Evolutionary conservation across 2,113 vertebrate genomes (phyloP), one percentile per base, ranked within the genome.

Genomic region (Cryptomyrus ogoouensis): DNA sequence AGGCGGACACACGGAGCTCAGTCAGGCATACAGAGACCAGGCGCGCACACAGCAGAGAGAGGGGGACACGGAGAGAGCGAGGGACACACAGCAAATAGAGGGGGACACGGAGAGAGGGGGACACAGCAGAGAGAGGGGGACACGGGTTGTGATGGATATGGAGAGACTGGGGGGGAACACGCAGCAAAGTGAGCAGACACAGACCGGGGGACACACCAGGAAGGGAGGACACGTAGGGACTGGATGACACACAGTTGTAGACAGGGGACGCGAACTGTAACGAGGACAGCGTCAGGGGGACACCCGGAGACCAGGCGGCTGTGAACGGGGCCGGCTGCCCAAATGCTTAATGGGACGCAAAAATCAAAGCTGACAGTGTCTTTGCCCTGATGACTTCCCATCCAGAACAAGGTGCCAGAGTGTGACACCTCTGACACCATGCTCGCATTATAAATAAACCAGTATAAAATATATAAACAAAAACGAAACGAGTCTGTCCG

Each of bases 1-100:
- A 83, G 77, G 53, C 49, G 56, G 89, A 24, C 66, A 89, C 44
- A 53, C 56, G 88, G 89, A 86, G 46, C 17, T 90, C 91, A 90
- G 74, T 91, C 91, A 89, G 42, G 80, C 89, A 44, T 90, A 50
- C 17, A 47, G 83, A 12, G 74, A 42, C 35, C 12, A 42, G 74
- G 35, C 4, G 35, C 31, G 42, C 1, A 42, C 74, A 42, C 74
- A 80, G 74, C 15, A 56, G 13, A 77, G 27, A 15, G 31, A 31
- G 31, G 70, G 70, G 62, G 9, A 70, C 58, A 66, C 58, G 24
- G n/a, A 31, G 66, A 74, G 31, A 74, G 10, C 27, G 13, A 13
- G 66, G 66, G 66, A 74, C 70, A 83, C 50, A 19, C 52, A 5
- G 21, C 21, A 46, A 2, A 19, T 13, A 35, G 66, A 35, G 53